Evolutionary conservation across 1,140 invertebrate genomes (phyloP).

Genomic region (Polypedilum pembai): DNA sequence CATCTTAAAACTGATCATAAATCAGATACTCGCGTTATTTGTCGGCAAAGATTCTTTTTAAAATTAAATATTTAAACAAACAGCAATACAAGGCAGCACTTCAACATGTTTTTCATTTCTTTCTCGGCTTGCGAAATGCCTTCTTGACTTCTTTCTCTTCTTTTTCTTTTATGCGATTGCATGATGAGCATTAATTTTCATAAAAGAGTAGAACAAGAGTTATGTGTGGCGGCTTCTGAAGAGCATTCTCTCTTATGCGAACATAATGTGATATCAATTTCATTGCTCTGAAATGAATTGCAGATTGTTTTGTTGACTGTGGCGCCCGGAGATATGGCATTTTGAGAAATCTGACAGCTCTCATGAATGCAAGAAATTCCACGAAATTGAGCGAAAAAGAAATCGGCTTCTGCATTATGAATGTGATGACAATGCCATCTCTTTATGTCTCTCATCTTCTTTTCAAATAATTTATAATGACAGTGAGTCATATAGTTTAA

Average conservation of each 20-base stretch:
- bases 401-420: background rate
- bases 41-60: background rate
- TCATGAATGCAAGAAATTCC: background rate
- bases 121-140: no score
- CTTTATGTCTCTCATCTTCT: background rate
- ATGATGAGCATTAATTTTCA: conserved; percentile 12
- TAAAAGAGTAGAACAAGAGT: background rate
- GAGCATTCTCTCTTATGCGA: background rate
- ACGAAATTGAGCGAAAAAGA: background rate
- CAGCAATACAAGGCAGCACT: background rate
- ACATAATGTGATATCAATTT: conserved; percentile 19
- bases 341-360: conserved; percentile 7
- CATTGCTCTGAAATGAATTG: background rate
- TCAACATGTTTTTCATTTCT: background rate
- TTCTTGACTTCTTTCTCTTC: no score
- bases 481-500: background rate
- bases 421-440: background rate
- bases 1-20: conserved; percentile 18
- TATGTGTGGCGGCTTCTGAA: background rate
- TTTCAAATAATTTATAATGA: background rate
- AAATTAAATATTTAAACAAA: background rate
- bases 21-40: background rate
- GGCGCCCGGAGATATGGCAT: conserved; percentile 2
- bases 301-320: background rate
- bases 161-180: background rate